These are phyloP conservation scores for Enteromius mattozi DNA, from an alignment of 2,797 vertebrate species.

Conservation along the genomic window DNA sequence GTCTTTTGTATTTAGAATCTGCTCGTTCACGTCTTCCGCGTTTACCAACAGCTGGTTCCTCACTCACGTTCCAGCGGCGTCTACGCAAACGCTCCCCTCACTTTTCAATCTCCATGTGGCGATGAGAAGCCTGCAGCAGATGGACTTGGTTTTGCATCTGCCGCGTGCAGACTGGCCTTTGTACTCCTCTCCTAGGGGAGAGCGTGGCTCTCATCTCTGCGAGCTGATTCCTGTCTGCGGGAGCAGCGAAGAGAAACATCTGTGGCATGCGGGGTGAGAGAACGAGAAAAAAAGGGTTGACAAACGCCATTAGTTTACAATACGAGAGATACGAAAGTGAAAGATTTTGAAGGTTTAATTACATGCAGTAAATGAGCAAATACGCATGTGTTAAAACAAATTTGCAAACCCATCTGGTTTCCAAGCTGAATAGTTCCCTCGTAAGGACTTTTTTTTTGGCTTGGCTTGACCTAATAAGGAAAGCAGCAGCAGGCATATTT, in stretches of 20 bases:
- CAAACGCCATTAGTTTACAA: conserved; percentile 97
- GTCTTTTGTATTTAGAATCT: conserved; percentile 9
- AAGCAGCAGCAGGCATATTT: conserved; percentile 81
- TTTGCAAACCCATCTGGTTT: conserved; percentile 86
- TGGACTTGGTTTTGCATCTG: conserved; percentile 99
- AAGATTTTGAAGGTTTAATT: conserved; percentile 84
- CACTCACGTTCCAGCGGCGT: conserved; percentile 81
- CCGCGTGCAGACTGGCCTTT: conserved; percentile 98
- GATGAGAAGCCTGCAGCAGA: conserved; percentile 95
- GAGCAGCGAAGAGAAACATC: conserved; percentile 99
- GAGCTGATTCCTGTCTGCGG: conserved; percentile 99
- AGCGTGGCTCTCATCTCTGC: conserved; percentile 93
- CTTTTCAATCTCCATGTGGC: conserved; percentile 94
- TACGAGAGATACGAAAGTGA: conserved; percentile 84
- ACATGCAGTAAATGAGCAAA: conserved; percentile 90
- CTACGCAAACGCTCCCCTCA: conserved; percentile 81
- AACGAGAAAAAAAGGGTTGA: conserved; percentile 85
- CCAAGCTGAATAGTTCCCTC: conserved; percentile 83
- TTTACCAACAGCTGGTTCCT: conserved; percentile 78
- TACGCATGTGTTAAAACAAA: conserved; percentile 87
- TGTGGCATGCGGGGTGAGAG: conserved; percentile 87
- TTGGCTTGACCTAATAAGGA: conserved; percentile 84
- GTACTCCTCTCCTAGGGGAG: conserved; percentile 98
- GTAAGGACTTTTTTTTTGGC: conserved; percentile 60
- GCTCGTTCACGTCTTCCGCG: conserved; percentile 64